Evolutionary conservation across 2,113 vertebrate genomes (phyloP).

Genomic region (Hypocryptadius cinnamomeus): DNA sequence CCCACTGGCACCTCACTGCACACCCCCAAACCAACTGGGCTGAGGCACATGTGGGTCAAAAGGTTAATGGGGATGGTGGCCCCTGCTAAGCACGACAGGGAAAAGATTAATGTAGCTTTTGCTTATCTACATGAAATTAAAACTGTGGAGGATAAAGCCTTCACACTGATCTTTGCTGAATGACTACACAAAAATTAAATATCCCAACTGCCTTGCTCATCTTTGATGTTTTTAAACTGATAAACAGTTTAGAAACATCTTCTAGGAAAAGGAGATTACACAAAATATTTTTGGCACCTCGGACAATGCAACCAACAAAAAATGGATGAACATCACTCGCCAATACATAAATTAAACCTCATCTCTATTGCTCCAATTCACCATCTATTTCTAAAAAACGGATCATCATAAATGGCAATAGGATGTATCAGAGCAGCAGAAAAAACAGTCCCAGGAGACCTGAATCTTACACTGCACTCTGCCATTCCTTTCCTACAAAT

Average conservation of each 20-base stretch:
- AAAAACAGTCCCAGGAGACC: background rate
- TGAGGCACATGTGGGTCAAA: accelerated
- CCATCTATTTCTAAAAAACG: background rate
- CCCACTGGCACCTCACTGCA: background rate
- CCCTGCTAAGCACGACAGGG: background rate
- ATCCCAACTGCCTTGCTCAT: background rate
- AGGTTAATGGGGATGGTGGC: background rate
- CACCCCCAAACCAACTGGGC: background rate
- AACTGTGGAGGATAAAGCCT: background rate
- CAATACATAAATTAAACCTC: background rate
- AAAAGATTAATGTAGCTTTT: background rate
- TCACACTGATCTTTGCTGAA: background rate
- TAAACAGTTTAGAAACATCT: background rate
- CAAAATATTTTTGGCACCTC: background rate
- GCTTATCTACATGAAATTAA: background rate
- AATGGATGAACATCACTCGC: background rate
- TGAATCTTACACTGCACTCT: background rate
- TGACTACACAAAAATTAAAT: background rate
- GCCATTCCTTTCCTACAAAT: background rate
- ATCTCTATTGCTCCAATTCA: background rate
- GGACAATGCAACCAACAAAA: background rate
- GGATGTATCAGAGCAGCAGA: background rate
- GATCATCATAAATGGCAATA: background rate
- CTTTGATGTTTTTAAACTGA: background rate
- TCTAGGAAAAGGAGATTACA: background rate